Percentiles rank a stretch among this genome's conserved stretches.
These are phyloP conservation scores for Cladopsammia gracilis DNA, from an alignment of 64 coral and sea anemone species.

Conservation along the genomic window DNA sequence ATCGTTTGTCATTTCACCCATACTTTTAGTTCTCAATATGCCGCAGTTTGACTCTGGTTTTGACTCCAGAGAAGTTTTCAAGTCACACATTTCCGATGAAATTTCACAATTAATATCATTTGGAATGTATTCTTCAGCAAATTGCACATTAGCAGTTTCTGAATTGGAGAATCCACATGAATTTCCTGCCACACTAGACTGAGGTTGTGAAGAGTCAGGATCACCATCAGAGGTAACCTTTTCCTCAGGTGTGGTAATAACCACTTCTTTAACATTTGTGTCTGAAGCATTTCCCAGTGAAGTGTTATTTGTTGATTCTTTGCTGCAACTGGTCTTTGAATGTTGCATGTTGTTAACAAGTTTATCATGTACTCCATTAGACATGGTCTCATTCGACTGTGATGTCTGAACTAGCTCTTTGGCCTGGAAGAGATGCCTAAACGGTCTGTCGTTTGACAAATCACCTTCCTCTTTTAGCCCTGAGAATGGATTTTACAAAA, in stretches of 20 bases:
- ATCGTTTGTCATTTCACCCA: not conserved
- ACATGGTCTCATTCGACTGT: not conserved
- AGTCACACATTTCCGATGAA: not conserved
- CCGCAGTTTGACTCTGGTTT: not conserved
- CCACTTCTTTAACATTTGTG: not conserved
- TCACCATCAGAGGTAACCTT: constrained; percentile 14
- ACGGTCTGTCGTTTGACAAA: not conserved
- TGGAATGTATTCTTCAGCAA: not conserved
- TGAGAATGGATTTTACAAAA: not conserved
- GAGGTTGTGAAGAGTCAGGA: not conserved
- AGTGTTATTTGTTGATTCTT: not conserved
- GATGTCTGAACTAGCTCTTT: not conserved
- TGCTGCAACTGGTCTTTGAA: not conserved
- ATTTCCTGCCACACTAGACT: not conserved
- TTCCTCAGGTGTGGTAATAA: not conserved
- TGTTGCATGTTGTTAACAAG: not conserved
- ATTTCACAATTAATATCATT: not conserved
- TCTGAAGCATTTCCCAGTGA: not conserved
- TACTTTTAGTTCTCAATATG: not conserved
- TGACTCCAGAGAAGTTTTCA: not conserved
- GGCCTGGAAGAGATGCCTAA: not conserved
- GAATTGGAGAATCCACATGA: not conserved
- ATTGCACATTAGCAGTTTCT: not conserved
- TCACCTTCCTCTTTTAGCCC: not conserved
- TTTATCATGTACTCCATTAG: constrained; percentile 25